Percentiles rank a stretch among this genome's conserved stretches.
These are phyloP conservation scores for Xanthorhoe spadicearia DNA, from an alignment of 2,888 invertebrate genomes.

Conservation along the genomic window DNA sequence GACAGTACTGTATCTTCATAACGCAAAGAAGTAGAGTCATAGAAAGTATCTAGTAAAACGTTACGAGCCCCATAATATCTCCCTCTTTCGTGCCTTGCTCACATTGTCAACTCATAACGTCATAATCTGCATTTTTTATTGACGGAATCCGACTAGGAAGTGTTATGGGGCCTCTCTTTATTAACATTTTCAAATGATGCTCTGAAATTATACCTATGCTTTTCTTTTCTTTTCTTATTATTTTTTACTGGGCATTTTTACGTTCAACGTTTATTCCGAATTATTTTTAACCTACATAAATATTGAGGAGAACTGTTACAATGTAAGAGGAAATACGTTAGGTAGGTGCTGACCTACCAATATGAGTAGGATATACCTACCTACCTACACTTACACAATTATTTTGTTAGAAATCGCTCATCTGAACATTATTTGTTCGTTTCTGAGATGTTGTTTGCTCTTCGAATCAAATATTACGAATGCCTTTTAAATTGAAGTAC, in stretches of 20 bases:
- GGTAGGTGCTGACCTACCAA: too few species aligned
- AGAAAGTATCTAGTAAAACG: neutral
- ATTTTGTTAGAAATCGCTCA: too few species aligned
- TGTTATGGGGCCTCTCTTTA: conserved; percentile 9
- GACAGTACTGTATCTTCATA: neutral
- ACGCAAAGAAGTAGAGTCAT: neutral
- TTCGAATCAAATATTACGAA: too few species aligned
- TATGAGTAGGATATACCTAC: too few species aligned
- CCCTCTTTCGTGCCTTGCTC: neutral
- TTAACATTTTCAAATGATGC: neutral
- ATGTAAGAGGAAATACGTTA: neutral
- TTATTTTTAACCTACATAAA: neutral
- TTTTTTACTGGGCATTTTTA: neutral
- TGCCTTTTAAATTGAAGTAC: too few species aligned
- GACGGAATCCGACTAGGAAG: conserved; percentile 15
- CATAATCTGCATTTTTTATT: conserved; percentile 22
- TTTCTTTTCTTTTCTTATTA: conserved; percentile 1
- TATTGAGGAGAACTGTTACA: neutral
- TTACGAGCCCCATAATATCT: conserved; percentile 7
- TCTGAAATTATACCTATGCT: neutral
- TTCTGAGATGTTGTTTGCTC: too few species aligned
- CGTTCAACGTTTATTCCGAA: neutral
- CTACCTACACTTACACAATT: too few species aligned
- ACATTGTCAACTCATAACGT: conserved; percentile 1
- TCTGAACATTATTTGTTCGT: neutral